phyloP scores from a whole-genome alignment of 2,113 vertebrate genomes.

The Excalfactoria chinensis region DNA sequence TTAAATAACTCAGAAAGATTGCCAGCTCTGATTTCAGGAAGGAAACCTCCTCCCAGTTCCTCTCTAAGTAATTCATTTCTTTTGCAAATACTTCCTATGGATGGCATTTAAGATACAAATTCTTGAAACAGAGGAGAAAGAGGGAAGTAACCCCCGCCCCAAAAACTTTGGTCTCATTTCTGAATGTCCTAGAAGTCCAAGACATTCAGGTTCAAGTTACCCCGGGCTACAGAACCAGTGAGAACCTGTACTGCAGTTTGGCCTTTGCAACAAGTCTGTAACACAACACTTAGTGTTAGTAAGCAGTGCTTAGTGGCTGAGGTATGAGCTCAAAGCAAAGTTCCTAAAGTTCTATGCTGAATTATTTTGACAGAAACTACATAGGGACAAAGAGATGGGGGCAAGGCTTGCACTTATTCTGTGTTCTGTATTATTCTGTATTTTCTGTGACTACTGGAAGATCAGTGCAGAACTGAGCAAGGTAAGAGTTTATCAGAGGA shows the following conservation, averaged over 20 bases:
- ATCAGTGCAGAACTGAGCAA: neutral
- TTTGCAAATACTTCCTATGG: constrained; percentile 69
- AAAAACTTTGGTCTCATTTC: neutral
- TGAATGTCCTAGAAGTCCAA: neutral
- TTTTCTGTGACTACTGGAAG: neutral
- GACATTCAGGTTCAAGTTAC: neutral
- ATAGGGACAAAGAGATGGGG: neutral
- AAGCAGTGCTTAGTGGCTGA: neutral
- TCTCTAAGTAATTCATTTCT: constrained; percentile 77
- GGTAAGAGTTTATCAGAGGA: neutral
- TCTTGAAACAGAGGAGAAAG: constrained; percentile 44
- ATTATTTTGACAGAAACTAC: constrained; percentile 6
- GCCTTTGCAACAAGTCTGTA: neutral
- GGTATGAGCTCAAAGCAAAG: neutral
- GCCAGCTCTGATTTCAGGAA: constrained; percentile 85
- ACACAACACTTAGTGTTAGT: neutral
- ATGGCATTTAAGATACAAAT: constrained; percentile 50
- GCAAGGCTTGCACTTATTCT: neutral
- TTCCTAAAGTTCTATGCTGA: neutral
- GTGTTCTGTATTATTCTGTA: too few relatives aligned
- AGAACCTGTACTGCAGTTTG: neutral
- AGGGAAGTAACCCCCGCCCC: constrained; percentile 6
- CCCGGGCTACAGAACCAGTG: neutral
- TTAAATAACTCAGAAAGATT: constrained; percentile 80
- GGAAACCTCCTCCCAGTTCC: constrained; percentile 87